Conservation (phyloP, 2,113 vertebrate genomes). For the Osmerus mordax region DNA sequence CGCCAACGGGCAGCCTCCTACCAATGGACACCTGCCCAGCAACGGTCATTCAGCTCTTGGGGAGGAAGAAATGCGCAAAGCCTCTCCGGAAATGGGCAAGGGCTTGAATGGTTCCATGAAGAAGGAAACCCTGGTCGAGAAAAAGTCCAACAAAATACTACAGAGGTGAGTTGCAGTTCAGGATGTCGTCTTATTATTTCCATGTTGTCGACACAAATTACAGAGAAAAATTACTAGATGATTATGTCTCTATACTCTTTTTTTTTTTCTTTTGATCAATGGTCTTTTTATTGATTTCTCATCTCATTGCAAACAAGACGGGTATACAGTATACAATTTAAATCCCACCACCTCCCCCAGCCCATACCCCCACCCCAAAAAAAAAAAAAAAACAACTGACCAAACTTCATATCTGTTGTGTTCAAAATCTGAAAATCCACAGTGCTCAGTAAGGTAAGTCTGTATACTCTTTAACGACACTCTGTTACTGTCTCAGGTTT, state of each 20-base stretch:
- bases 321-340: too few relatives aligned
- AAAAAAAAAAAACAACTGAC: too few relatives aligned
- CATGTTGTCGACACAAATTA: background rate
- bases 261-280: too few relatives aligned
- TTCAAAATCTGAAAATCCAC: too few relatives aligned
- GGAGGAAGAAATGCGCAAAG: constrained; percentile 61
- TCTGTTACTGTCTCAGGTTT: constrained; percentile 47
- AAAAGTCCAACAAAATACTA: constrained; percentile 45
- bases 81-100: constrained; percentile 50
- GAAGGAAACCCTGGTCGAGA: constrained; percentile 51
- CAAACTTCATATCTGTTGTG: too few relatives aligned
- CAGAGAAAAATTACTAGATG: background rate
- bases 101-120: constrained; percentile 32
- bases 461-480: background rate
- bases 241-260: background rate
- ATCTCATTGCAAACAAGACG: too few relatives aligned
- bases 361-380: too few relatives aligned
- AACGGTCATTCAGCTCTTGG: constrained; percentile 59
- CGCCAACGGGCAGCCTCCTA: constrained; percentile 57
- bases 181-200: background rate
- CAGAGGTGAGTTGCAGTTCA: constrained; percentile 45
- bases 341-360: too few relatives aligned
- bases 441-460: too few relatives aligned
- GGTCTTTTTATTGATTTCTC: too few relatives aligned
- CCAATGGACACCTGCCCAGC: constrained; percentile 60